Base-by-base conservation (phyloP, 2,888 invertebrate species). In the Dysmachus trigonus region DNA sequence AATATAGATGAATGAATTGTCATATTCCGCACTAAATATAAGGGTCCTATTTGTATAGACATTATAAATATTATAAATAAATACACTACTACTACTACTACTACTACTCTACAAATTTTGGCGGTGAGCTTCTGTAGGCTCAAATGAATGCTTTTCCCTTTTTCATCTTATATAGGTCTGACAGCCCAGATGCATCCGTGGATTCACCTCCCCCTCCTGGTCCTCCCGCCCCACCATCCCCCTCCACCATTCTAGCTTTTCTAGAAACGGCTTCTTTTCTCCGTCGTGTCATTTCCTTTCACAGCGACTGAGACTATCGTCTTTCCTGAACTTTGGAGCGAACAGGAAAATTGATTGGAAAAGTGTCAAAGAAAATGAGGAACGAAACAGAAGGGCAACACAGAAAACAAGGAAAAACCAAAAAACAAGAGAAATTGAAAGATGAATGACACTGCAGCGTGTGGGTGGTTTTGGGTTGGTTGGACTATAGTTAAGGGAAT, bases 331-430 rank as follows among this genome's bases (percentile, higher is more conserved):
- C 87, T 87, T 86, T 87, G 82, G 79, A 86, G 85, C 18, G 62
- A 62, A 62, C 74, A 86, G 86, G 87, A 87, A 87, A 87, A 87
- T 87, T 87, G 87, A 87, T 87, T 87, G 87, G 87, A 87, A 87
- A 87, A 86, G 87, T 87, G 87, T 87, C 87, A 87, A 85, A 74
- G 86, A 79, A 87, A 87, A 87, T 87, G 87, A 87, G 86, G 51
- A 87, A 79, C 84, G 86, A 87, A 86, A 85, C 84, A 86, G 81
- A 86, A 86, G 79, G 79, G 51, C 85, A 77, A 41, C 62, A 62
- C 79, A 85, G 31, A 86, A 74, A 76, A 86, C 74, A 86, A 84
- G 86, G 18, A 84, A 62, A 83, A 76, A 84, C 74, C 47, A 51
- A 62, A 87, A 86, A 86, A 84, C 71, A 47, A 86, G 73, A 73